These are phyloP conservation scores for Oikopleura dioica DNA, from an alignment of 23 tunicate genomes.

Conservation along the genomic window DNA sequence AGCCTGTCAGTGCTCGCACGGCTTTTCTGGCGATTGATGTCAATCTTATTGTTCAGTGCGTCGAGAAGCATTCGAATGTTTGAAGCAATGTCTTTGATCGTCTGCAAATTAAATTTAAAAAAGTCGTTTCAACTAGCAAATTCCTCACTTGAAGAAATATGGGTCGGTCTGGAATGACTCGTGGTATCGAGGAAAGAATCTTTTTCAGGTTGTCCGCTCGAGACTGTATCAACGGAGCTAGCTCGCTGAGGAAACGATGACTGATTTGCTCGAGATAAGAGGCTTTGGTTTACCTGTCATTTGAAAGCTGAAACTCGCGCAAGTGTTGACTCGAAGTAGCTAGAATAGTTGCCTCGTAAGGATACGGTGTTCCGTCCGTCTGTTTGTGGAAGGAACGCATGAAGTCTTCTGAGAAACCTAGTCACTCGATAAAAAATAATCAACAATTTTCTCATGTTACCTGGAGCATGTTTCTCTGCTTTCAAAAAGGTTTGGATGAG, in stretches of 20 bases:
- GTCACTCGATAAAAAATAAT: no score
- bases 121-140: no score
- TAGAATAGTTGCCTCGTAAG: neutral
- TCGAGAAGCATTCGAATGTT: neutral
- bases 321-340: neutral
- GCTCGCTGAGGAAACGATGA: no score
- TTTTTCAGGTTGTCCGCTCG: no score
- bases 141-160: no score
- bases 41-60: neutral
- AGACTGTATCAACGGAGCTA: no score
- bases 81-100: conserved; percentile 8
- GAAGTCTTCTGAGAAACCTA: neutral
- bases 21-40: neutral
- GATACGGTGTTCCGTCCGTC: neutral
- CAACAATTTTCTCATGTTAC: no score
- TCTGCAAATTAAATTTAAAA: neutral
- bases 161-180: no score
- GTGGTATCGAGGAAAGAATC: no score
- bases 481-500: neutral
- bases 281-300: neutral
- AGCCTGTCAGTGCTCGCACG: neutral
- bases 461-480: conserved; percentile 11
- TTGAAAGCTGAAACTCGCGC: neutral
- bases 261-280: no score
- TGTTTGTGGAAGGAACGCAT: neutral